Conservation (phyloP, 2,888 invertebrate species). For the Girardia tigrina region DNA sequence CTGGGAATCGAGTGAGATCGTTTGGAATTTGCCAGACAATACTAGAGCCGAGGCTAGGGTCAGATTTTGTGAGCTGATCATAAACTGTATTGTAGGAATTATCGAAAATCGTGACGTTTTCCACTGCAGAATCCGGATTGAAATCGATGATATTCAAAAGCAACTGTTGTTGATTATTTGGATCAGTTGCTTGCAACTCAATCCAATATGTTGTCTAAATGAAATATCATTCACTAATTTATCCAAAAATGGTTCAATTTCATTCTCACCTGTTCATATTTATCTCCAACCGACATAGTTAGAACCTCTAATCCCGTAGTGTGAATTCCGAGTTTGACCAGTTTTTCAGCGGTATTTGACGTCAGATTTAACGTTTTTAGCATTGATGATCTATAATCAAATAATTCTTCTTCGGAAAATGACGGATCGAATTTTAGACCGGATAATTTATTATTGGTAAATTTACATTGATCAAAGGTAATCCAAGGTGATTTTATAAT, state of each 20-base stretch:
- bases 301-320: slow-evolving; percentile 38
- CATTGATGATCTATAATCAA: slow-evolving; percentile 42
- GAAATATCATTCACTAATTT: background rate
- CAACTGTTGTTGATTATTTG: slow-evolving; percentile 29
- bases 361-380: slow-evolving; percentile 39
- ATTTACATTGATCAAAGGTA: slow-evolving; percentile 57
- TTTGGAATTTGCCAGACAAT: slow-evolving; percentile 56
- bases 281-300: slow-evolving; percentile 38
- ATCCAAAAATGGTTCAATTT: slow-evolving; percentile 32
- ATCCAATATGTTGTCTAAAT: slow-evolving; percentile 34
- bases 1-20: slow-evolving; percentile 59
- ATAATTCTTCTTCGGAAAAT: slow-evolving; percentile 54
- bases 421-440: slow-evolving; percentile 84
- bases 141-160: slow-evolving; percentile 42
- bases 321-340: slow-evolving; percentile 13
- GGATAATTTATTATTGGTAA: slow-evolving; percentile 69
- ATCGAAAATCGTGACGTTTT: slow-evolving; percentile 41
- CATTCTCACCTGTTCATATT: slow-evolving; percentile 38
- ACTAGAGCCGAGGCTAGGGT: background rate
- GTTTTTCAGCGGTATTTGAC: background rate
- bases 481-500: slow-evolving; percentile 65
- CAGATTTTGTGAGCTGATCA: background rate
- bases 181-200: slow-evolving; percentile 27
- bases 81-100: background rate
- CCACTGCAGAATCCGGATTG: slow-evolving; percentile 43